These are phyloP conservation scores for Poecilus cupreus DNA, from an alignment of 2,888 invertebrate genomes.

Conservation along the genomic window DNA sequence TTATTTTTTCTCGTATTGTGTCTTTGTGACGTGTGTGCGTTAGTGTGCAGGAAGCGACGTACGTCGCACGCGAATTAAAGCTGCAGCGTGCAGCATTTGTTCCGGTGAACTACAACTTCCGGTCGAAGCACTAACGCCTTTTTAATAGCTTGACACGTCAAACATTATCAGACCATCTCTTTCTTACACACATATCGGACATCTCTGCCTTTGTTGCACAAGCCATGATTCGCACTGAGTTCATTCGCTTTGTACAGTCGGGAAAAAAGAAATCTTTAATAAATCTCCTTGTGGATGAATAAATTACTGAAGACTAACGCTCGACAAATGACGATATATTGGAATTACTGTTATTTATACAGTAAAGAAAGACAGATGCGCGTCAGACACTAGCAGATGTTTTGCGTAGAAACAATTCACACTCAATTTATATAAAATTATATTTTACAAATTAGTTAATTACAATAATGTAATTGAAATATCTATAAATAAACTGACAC, in stretches of 20 bases:
- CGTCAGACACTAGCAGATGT: background rate
- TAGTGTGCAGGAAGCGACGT: constrained; percentile 8
- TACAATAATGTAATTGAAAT: too few relatives aligned
- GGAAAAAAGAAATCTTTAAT: background rate
- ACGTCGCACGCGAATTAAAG: constrained; percentile 4
- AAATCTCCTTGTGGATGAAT: background rate
- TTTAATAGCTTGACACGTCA: constrained; percentile 45
- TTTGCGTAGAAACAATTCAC: background rate
- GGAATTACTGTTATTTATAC: constrained; percentile 15
- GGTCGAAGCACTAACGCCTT: constrained; percentile 34
- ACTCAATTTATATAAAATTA: too few relatives aligned
- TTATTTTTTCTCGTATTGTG: too few relatives aligned
- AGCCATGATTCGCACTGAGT: constrained; percentile 21
- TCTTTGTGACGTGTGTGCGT: background rate
- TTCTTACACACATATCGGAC: background rate
- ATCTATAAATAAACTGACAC: too few relatives aligned
- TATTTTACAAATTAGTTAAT: too few relatives aligned
- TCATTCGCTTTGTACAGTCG: constrained; percentile 27
- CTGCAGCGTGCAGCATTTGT: constrained; percentile 27
- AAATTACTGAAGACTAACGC: background rate
- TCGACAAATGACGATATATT: constrained; percentile 12
- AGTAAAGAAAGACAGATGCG: background rate
- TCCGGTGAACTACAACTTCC: constrained; percentile 40
- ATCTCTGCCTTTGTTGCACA: background rate
- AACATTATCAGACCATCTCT: constrained; percentile 27